These are phyloP conservation scores for Sphaerophoria rueppellii DNA, from an alignment of 2,888 invertebrate genomes.

Conservation along the genomic window DNA sequence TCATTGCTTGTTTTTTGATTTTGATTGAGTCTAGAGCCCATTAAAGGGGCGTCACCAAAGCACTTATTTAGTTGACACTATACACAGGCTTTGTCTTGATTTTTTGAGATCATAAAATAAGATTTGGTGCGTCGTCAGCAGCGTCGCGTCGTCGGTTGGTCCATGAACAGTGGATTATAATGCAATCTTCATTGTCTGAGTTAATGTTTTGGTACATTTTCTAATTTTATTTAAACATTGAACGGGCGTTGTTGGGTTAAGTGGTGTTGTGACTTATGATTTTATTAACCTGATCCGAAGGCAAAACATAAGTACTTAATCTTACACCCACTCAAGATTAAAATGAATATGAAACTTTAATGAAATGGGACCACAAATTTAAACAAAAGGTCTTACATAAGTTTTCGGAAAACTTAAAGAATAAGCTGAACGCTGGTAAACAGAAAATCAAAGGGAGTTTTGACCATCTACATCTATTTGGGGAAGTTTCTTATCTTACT, in stretches of 20 bases:
- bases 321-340: constrained; percentile 33
- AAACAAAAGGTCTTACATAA: no score
- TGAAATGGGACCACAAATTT: no score
- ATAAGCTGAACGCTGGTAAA: no score
- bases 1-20: constrained; percentile 39
- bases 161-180: constrained; percentile 32
- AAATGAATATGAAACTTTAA: no score
- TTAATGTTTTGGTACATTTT: constrained; percentile 34
- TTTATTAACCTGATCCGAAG: constrained; percentile 26
- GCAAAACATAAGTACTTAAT: constrained; percentile 30
- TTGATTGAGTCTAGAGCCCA: constrained; percentile 43
- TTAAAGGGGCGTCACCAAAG: constrained; percentile 62
- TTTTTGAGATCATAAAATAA: constrained; percentile 42
- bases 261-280: constrained; percentile 39
- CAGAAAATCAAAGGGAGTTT: no score
- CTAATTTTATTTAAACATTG: constrained; percentile 52
- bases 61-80: constrained; percentile 63
- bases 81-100: constrained; percentile 37
- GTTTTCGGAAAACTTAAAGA: no score
- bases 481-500: no score
- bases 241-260: constrained; percentile 53
- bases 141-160: not conserved
- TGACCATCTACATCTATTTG: no score
- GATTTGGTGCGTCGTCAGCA: constrained; percentile 22
- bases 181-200: constrained; percentile 43